phyloP scores from a whole-genome alignment of 2,888 invertebrate species.

The Thecophora atra region DNA sequence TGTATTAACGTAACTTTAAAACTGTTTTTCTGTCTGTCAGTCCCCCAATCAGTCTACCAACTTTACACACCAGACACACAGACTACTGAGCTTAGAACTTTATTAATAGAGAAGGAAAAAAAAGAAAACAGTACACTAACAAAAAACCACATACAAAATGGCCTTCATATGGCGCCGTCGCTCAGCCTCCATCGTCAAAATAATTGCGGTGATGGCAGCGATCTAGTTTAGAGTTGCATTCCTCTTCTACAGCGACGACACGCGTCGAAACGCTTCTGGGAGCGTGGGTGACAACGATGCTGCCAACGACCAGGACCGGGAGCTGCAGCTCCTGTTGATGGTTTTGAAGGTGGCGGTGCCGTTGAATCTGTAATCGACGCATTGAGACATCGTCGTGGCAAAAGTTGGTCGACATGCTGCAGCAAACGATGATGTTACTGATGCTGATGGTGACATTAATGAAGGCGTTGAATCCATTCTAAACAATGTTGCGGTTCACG shows the following conservation, averaged over 20 bases:
- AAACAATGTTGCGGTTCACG: constrained; percentile 53
- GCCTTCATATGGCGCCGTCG: constrained; percentile 74
- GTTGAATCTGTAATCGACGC: constrained; percentile 43
- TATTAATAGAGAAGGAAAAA: background rate
- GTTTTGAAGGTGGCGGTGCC: constrained; percentile 43
- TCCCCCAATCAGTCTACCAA: background rate
- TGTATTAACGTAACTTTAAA: background rate
- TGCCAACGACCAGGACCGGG: constrained; percentile 43
- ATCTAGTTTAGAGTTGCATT: constrained; percentile 89
- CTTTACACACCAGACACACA: background rate
- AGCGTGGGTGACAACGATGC: constrained; percentile 43
- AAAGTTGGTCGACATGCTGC: too few species aligned
- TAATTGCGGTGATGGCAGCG: constrained; percentile 80
- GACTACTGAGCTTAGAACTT: background rate
- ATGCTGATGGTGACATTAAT: constrained; percentile 48
- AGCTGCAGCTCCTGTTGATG: constrained; percentile 34
- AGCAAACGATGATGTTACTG: too few species aligned
- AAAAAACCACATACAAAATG: constrained; percentile 60
- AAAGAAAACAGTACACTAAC: background rate
- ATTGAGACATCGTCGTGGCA: background rate
- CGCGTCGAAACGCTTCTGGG: constrained; percentile 52
- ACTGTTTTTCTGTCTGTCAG: too few species aligned
- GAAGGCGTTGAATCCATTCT: constrained; percentile 53
- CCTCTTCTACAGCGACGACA: constrained; percentile 76
- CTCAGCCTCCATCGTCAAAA: constrained; percentile 83